A percentile compares a stretch with the other conserved stretches of the same genome.
These are phyloP conservation scores for Lycia hirtaria DNA, from an alignment of 2,888 invertebrate genomes.

Conservation along the genomic window DNA sequence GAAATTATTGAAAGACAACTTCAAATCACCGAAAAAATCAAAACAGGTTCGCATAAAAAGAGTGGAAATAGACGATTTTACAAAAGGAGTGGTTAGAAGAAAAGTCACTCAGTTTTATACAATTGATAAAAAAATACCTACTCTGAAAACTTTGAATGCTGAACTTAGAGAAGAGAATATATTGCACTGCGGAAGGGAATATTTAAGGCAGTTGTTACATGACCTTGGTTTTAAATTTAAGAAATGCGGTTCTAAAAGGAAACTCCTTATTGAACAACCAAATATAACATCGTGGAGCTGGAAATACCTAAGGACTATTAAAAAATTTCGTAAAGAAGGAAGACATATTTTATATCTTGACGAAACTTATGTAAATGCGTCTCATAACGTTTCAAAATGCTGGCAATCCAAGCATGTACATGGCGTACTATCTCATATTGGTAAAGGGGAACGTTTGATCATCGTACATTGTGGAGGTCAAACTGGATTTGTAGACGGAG, in stretches of 20 bases:
- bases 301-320: no score
- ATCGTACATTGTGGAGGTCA: slow-evolving; percentile 24
- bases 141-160: slow-evolving; percentile 10
- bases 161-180: slow-evolving; percentile 15
- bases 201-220: slow-evolving; percentile 17
- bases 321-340: background rate
- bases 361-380: background rate
- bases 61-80: slow-evolving; percentile 15
- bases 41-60: slow-evolving; percentile 26
- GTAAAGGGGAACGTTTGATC: slow-evolving; percentile 19
- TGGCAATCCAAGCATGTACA: no score
- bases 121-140: slow-evolving; percentile 25
- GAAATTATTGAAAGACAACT: slow-evolving; percentile 15
- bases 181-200: slow-evolving; percentile 1
- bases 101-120: slow-evolving; percentile 30
- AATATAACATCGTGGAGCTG: slow-evolving; percentile 26
- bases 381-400: no score
- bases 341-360: slow-evolving; percentile 18
- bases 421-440: no score
- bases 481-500: slow-evolving; percentile 23
- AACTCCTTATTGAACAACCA: slow-evolving; percentile 30
- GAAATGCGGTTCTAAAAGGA: slow-evolving; percentile 25
- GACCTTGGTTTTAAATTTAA: slow-evolving; percentile 21
- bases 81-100: slow-evolving; percentile 26
- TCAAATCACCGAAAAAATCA: slow-evolving; percentile 21